These are phyloP conservation scores for Troides helena DNA, from an alignment of 2,888 invertebrate species.

Conservation along the genomic window DNA sequence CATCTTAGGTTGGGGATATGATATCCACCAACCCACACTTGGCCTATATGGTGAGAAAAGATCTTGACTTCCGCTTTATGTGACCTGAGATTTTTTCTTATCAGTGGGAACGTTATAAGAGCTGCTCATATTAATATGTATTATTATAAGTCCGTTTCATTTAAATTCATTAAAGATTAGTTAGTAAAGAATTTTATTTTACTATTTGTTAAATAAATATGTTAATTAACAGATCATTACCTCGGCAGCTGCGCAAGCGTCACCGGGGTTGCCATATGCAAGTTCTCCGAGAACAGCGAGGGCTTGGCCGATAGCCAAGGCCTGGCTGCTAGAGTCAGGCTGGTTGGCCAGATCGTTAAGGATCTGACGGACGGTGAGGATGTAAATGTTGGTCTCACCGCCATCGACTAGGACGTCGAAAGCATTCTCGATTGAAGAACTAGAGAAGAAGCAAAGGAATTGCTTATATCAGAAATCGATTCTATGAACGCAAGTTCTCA, in stretches of 20 bases:
- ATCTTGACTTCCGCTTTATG: no score
- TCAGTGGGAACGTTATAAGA: no score
- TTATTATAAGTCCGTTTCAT: no score
- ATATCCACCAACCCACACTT: no score
- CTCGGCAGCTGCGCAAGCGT: slow-evolving; percentile 53
- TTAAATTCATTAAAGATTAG: no score
- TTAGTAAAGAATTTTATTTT: no score
- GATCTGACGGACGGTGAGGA: slow-evolving; percentile 39
- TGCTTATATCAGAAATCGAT: no score
- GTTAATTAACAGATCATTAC: slow-evolving; percentile 45
- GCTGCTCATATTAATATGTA: no score
- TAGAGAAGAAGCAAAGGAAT: slow-evolving; percentile 22
- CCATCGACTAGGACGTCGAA: slow-evolving; percentile 44
- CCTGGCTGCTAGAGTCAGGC: slow-evolving; percentile 40
- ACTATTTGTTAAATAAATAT: background rate
- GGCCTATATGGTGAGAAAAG: no score
- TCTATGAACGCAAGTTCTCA: no score
- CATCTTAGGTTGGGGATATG: no score
- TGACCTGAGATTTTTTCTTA: no score
- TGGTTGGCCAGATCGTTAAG: slow-evolving; percentile 45
- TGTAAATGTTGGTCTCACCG: slow-evolving; percentile 49
- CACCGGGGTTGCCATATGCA: slow-evolving; percentile 53
- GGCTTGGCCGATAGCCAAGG: slow-evolving; percentile 44
- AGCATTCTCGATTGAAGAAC: slow-evolving; percentile 41
- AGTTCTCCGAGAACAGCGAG: slow-evolving; percentile 46